These are phyloP conservation scores for silkworm (Bombyx mori) DNA, from an alignment of 1,140 invertebrate species.

Conservation along the genomic window DNA sequence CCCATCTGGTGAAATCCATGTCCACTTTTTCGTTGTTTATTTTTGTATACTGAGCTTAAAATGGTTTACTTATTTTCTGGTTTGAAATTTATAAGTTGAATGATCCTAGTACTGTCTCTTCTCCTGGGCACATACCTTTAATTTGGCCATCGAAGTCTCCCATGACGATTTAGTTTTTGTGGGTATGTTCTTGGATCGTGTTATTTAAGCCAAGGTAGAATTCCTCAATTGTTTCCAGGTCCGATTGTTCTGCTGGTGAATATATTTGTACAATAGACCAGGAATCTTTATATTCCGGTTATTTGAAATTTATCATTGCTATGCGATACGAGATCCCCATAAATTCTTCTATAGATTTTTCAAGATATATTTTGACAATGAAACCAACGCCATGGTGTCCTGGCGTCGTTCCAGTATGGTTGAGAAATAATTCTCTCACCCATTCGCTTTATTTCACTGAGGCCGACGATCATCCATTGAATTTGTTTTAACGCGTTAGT, in stretches of 20 bases:
- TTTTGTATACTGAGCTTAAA: constrained; percentile 7
- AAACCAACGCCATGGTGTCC: constrained; percentile 2
- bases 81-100: constrained; percentile 7
- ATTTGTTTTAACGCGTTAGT: constrained; percentile 15
- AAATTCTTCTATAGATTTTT: neutral
- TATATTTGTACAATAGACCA: too few species aligned
- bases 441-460: constrained; percentile 16
- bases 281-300: constrained; percentile 10
- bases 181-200: constrained; percentile 10
- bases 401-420: neutral
- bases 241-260: constrained; percentile 13
- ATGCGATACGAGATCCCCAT: neutral
- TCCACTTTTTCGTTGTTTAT: neutral
- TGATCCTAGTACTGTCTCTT: constrained; percentile 8
- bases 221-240: constrained; percentile 2
- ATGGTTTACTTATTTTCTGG: constrained; percentile 6
- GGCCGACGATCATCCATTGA: constrained; percentile 19
- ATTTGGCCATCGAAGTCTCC: constrained; percentile 7
- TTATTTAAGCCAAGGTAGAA: constrained; percentile 14
- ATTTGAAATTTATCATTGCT: constrained; percentile 17
- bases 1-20: constrained; percentile 6
- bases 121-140: constrained; percentile 6
- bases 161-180: constrained; percentile 11
- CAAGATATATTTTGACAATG: constrained; percentile 14
- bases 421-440: constrained; percentile 12